Evolutionary conservation across 2,888 invertebrate genomes (phyloP), one percentile per base, ranked within the genome.

Genomic region (Ornithoptera priamus): DNA sequence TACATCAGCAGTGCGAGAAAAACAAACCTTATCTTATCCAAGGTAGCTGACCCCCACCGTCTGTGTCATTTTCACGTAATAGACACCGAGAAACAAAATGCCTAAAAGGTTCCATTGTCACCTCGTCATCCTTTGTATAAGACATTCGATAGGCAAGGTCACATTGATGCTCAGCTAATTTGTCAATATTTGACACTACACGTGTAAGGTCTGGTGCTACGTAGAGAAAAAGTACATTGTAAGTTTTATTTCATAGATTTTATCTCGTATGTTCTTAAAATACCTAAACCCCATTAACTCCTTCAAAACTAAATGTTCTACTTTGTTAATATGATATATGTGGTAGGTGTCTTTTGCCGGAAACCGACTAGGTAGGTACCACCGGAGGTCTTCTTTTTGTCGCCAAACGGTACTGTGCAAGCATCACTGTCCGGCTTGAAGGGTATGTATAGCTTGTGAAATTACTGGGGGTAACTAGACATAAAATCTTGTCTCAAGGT

Each of bases 141-240:
- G 71, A 71, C 67, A 70, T 67, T 53, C 20, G 57, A 70, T 74
- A 78, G 79, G 78, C 81, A 82, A 80, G 82, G 80, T 73, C 76
- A 72, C 62, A 68, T 61, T 65, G 57, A 71, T 75, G 70, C 61
- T 60, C 56, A 70, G 76, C 72, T 72, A 79, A 81, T 83, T 81
- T 81, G 80, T 81, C 81, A 81, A 78, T 79, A 71, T 77, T 71
- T 77, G 79, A 78, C 79, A 75, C 65, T 79, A 82, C 80, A 80
- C 81, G 80, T 77, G 81, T 75, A 74, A 72, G 22, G 57, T 58
- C 20, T 56, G 12, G 46, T 53, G 53, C n/a, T 53, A 53, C 53
- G 22, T 22, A 24, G 12, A 20, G 57, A 22, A 58, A 22, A 58
- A 58, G 6, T 22, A 10, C 22, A 6, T 17, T 57, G 7, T 18